Evolutionary conservation across 1,140 invertebrate species (phyloP), one percentile per base, ranked within the genome.

Genomic region (Thaumetopoea pityocampa): DNA sequence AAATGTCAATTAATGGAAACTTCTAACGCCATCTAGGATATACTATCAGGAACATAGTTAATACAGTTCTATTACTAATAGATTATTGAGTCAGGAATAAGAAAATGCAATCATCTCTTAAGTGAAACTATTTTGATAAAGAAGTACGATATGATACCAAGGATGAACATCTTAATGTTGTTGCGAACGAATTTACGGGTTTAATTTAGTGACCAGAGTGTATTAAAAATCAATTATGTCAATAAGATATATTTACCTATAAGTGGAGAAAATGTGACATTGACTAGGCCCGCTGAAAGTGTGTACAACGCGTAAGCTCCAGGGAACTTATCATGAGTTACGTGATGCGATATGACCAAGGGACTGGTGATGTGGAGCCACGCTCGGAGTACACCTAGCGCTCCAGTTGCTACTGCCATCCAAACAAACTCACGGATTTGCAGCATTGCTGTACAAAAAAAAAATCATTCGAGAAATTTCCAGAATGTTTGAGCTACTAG

Each of bases 361-460:
- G 79, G 77, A 15, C 74, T 84, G 15, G 72, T 35, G 4, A 84
- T 56, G 26, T 83, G 79, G 0, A 83, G 40, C 55, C 65, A 72
- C 0, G 74, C 67, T 2, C 73, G 52, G 2, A 83, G 51, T 0
- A 72, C 29, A 2, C 79, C 79, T 8, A 83, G 33, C 0, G 26
- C 4, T 2, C 51, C 69, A 0, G 66, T 78, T 3, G 64, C 27
- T 0, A 51, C 20, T 4, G 58, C 57, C 8, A 83, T 45, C 65
- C 55, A 83, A 1, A 56, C 4, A 34, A 76, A 71, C 2, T 66
- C 16, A 11, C 52, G 50, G 0, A 71, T 51, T 51, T 78, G 67
- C 6, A 80, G 53, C 12, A 82, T 48, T 0, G 55, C 78, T 82
- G 50, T 26, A 74, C 70, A 8, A 6, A 36, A 10, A 19, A 37